Evolutionary conservation across 1,140 invertebrate species (phyloP).

Genomic region (Drosophila nannoptera): DNA sequence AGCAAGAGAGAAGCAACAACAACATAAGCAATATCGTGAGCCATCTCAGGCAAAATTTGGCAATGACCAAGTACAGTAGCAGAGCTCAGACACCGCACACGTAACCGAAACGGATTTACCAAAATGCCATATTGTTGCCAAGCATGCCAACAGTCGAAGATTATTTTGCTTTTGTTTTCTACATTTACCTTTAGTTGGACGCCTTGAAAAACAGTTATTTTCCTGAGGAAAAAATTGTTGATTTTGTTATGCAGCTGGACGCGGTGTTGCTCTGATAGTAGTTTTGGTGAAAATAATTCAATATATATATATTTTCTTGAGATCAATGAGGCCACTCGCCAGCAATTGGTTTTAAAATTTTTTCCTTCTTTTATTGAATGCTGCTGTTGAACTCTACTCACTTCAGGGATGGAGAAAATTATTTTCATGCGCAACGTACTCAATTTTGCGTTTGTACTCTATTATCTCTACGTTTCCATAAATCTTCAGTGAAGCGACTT

Average conservation of each 20-base stretch:
- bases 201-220: constrained; percentile 24
- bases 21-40: constrained; percentile 13
- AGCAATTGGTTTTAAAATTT: constrained; percentile 18
- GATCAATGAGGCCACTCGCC: constrained; percentile 18
- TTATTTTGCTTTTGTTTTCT: constrained; percentile 20
- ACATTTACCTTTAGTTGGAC: constrained; percentile 35
- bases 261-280: not conserved
- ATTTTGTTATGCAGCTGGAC: constrained; percentile 2
- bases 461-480: not conserved
- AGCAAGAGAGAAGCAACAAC: not conserved
- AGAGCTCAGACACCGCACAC: constrained; percentile 31
- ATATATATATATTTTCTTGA: constrained; percentile 4
- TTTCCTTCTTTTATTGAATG: constrained; percentile 35
- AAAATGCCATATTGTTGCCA: constrained; percentile 65
- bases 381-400: constrained; percentile 40
- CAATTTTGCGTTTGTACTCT: not conserved
- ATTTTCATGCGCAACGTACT: not conserved
- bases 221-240: constrained; percentile 23
- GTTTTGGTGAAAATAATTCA: constrained; percentile 9
- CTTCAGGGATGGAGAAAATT: constrained; percentile 18
- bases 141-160: constrained; percentile 37
- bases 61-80: constrained; percentile 68
- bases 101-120: constrained; percentile 49
- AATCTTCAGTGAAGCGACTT: too few relatives aligned
- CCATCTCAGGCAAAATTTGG: constrained; percentile 55